phyloP scores from a whole-genome alignment of 53 echinoderm and acorn worm genomes.

The Crossaster papposus region DNA sequence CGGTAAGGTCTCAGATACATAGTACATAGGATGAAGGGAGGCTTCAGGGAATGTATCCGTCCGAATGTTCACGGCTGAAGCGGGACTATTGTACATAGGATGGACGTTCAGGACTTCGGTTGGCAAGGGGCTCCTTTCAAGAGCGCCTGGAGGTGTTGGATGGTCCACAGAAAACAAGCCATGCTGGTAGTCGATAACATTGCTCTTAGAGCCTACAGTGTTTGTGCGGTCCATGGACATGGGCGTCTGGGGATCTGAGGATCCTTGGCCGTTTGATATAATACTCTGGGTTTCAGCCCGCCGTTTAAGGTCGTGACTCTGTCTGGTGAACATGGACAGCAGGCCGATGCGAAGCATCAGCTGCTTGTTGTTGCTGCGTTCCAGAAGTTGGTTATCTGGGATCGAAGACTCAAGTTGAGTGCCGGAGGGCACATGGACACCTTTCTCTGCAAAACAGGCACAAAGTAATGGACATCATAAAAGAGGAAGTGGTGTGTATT shows the following conservation, averaged over 20 bases:
- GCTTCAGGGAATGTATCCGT: conserved; percentile 5
- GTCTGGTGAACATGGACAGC: conserved; percentile 57
- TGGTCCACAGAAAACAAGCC: not conserved
- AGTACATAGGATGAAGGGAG: conserved; percentile 54
- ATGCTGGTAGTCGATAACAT: conserved; percentile 45
- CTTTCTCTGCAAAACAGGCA: conserved; percentile 46
- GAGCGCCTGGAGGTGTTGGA: not conserved
- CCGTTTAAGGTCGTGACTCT: conserved; percentile 49
- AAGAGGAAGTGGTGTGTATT: not conserved
- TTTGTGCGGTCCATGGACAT: not conserved
- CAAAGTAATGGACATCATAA: not conserved
- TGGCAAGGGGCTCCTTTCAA: not conserved
- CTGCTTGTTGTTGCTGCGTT: conserved; percentile 40
- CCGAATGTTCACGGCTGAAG: not conserved
- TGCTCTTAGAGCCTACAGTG: not conserved
- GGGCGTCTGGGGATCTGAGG: not conserved
- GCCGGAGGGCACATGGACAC: conserved; percentile 14
- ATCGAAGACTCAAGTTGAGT: not conserved
- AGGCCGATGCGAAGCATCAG: conserved; percentile 59
- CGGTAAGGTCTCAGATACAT: conserved; percentile 25
- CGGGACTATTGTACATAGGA: conserved; percentile 55
- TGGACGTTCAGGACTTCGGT: conserved; percentile 22
- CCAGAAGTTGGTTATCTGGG: conserved; percentile 37
- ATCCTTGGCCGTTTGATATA: not conserved
- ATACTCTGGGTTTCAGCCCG: not conserved